Percentiles rank a stretch among this genome's conserved stretches.
Evolutionary conservation across 1,140 invertebrate species (phyloP).

Genomic region (Apis florea): DNA sequence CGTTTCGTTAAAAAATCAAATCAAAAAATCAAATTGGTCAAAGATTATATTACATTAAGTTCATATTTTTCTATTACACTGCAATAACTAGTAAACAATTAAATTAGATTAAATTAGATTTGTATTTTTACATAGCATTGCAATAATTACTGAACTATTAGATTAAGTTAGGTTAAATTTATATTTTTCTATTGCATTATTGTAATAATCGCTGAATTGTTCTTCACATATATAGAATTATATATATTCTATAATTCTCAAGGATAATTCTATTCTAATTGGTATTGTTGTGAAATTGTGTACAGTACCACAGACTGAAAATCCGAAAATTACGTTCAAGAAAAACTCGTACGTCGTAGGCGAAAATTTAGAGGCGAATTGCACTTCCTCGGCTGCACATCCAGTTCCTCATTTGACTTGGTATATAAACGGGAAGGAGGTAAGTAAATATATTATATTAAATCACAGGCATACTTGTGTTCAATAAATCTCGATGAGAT

Average conservation of each 20-base stretch:
- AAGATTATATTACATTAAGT: too few relatives aligned
- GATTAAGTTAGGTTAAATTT: too few relatives aligned
- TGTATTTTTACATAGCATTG: too few relatives aligned
- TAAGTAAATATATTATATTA: slow-evolving; percentile 78
- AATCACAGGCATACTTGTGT: neutral
- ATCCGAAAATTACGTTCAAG: slow-evolving; percentile 87
- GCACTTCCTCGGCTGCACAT: slow-evolving; percentile 86
- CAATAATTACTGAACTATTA: too few relatives aligned
- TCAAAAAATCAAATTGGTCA: neutral
- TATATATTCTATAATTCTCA: neutral
- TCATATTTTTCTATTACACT: too few relatives aligned
- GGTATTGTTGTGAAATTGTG: slow-evolving; percentile 30
- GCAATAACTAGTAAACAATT: too few relatives aligned
- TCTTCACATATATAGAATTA: too few relatives aligned
- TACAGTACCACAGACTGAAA: slow-evolving; percentile 85
- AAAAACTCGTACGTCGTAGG: slow-evolving; percentile 85
- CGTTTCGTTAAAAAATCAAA: neutral
- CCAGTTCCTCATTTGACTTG: slow-evolving; percentile 90
- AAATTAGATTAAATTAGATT: too few relatives aligned
- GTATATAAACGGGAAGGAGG: slow-evolving; percentile 91
- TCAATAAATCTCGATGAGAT: neutral
- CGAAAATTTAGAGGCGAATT: slow-evolving; percentile 88
- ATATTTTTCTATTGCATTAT: too few relatives aligned
- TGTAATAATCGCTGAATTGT: neutral
- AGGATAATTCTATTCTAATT: slow-evolving; percentile 26